Evolutionary conservation across 2,113 vertebrate species (phyloP), one percentile per base, ranked within the genome.

Genomic region (Crotalus viridis): DNA sequence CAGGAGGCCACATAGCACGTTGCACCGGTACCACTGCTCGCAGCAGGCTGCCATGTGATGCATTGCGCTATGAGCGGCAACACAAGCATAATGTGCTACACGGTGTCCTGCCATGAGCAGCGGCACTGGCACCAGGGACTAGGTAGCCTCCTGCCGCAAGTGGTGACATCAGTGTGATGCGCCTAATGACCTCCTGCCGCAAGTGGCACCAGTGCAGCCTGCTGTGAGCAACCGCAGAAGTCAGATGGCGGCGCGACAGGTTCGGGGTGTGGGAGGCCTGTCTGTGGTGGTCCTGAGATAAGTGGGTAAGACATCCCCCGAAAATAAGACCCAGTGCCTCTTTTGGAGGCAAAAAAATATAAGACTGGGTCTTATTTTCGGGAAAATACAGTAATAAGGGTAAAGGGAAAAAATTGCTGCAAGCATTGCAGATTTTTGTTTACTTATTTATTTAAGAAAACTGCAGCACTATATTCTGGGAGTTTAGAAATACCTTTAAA

Each of bases 351-450:
- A 51, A 51, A 51, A 48, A 51, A 48, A 6, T 48, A 48, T 48
- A 48, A 48, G 5, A 48, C 46, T 48, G 46, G 46, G 5, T 48
- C 46, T 48, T 64, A 64, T 64, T 64, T 64, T 64, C 3, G 26
- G 61, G 61, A 26, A 64, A 64, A 64, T 3, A 13, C 10, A 12
- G 26, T 89, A 92, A 55, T 93, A 93, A 94, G 94, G 94, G 88
- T 1, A 0, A 94, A 95, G 95, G 91, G 92, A 81, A 91, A 93
- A 93, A 96, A 95, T 93, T 91, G 93, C 93, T 92, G 21, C 94
- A 95, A 95, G 90, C 94, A 92, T 52, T 57, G 94, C 90, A 95
- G 46, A 81, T 93, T 21, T 33, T 28, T 13, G n/a, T n/a, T 85
- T 90, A 89, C n/a, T 74, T 39, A 15, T 91, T 24, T 39, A n/a